Percentiles rank a stretch among this genome's conserved stretches.
These are phyloP conservation scores for Drosophila melanosoma DNA, from an alignment of 2,888 invertebrate species.

Conservation along the genomic window DNA sequence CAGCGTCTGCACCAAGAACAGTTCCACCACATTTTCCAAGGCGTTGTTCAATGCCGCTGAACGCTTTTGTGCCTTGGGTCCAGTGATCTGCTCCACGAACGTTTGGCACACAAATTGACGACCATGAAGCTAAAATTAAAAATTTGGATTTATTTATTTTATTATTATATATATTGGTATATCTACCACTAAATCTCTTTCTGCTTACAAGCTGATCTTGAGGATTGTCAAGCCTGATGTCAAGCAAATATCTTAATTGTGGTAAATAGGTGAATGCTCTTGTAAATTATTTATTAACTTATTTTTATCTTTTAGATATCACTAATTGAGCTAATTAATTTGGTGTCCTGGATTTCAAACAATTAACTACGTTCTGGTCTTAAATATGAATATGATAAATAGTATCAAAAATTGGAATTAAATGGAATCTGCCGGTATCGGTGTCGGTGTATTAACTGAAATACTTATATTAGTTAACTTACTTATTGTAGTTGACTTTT, in stretches of 20 bases:
- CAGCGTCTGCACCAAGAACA: constrained; percentile 92
- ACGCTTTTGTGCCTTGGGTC: constrained; percentile 83
- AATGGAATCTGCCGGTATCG: neutral
- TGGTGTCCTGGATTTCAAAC: neutral
- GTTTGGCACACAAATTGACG: constrained; percentile 90
- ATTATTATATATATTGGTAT: no score
- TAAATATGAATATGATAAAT: neutral
- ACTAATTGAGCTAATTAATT: neutral
- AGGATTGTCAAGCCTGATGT: no score
- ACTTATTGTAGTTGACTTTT: no score
- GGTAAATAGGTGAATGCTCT: neutral
- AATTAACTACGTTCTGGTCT: neutral
- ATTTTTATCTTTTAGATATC: neutral
- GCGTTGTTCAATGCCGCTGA: constrained; percentile 88
- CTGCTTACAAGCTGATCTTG: neutral
- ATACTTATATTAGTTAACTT: no score
- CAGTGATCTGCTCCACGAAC: constrained; percentile 87
- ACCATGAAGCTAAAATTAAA: constrained; percentile 89
- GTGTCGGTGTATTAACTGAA: neutral
- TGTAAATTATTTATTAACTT: neutral
- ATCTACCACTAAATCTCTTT: no score
- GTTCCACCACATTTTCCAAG: constrained; percentile 90
- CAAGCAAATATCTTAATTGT: neutral
- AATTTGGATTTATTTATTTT: neutral
- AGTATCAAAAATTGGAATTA: neutral